Conservation (phyloP, 2,113 vertebrate species). For the Pituophis catenifer region DNA sequence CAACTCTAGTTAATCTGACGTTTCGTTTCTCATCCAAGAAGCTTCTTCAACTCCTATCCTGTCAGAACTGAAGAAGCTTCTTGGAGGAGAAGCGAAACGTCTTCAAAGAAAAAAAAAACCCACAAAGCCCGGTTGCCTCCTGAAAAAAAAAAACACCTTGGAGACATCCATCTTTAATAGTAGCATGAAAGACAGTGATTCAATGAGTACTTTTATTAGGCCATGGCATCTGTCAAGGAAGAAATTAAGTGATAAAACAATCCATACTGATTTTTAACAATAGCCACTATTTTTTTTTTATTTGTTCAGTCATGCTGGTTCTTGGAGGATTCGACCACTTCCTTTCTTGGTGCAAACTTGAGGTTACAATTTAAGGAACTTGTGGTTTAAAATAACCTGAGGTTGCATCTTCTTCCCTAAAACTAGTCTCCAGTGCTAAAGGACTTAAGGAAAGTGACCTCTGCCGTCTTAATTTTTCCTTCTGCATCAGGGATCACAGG, state of each 20-base stretch:
- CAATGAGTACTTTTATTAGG: not conserved
- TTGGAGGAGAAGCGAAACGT: too few relatives aligned
- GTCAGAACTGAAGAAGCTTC: too few relatives aligned
- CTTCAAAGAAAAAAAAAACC: too few relatives aligned
- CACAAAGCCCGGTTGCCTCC: too few relatives aligned
- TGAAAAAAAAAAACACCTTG: too few relatives aligned
- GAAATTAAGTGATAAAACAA: not conserved
- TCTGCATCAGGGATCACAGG: not conserved
- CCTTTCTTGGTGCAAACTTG: not conserved
- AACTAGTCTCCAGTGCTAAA: not conserved
- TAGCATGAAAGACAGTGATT: not conserved
- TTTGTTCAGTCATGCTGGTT: not conserved
- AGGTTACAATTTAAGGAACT: slow-evolving; percentile 17
- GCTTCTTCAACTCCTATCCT: too few relatives aligned
- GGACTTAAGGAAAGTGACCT: not conserved
- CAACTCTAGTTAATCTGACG: too few relatives aligned
- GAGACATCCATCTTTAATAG: not conserved
- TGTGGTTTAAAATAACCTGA: not conserved
- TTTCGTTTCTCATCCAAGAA: too few relatives aligned
- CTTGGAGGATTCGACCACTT: not conserved
- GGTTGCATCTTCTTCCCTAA: not conserved
- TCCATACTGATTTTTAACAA: not conserved
- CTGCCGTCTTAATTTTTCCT: not conserved
- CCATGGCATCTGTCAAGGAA: not conserved
- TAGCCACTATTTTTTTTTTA: not conserved